These are phyloP conservation scores for Hyperoplus lanceolatus DNA, from an alignment of 2,797 vertebrate genomes.

Conservation along the genomic window DNA sequence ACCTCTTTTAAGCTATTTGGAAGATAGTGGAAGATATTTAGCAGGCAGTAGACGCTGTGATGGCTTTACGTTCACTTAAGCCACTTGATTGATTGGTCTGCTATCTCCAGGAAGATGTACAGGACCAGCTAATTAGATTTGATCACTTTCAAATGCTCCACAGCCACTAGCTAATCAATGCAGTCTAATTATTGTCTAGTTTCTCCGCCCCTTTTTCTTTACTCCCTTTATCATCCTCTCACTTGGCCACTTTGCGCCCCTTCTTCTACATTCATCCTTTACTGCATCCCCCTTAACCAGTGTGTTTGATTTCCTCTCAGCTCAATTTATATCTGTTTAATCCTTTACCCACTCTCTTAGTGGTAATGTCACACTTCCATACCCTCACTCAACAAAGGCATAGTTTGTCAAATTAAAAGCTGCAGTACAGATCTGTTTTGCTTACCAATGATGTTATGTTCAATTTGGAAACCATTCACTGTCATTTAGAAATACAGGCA, in stretches of 20 bases:
- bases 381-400: slow-evolving; percentile 24
- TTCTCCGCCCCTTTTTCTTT: slow-evolving; percentile 55
- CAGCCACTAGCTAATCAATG: slow-evolving; percentile 79
- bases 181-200: slow-evolving; percentile 71
- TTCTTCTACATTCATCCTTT: slow-evolving; percentile 9
- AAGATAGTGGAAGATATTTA: slow-evolving; percentile 68
- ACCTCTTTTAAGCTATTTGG: slow-evolving; percentile 63
- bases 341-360: slow-evolving; percentile 31
- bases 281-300: neutral
- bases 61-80: slow-evolving; percentile 81
- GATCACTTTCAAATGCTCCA: slow-evolving; percentile 81
- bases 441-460: slow-evolving; percentile 24
- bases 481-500: neutral
- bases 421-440: slow-evolving; percentile 21
- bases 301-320: slow-evolving; percentile 13
- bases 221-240: slow-evolving; percentile 42
- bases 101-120: slow-evolving; percentile 81
- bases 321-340: slow-evolving; percentile 38
- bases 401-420: slow-evolving; percentile 44
- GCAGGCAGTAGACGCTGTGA: slow-evolving; percentile 66
- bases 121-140: slow-evolving; percentile 82
- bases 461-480: slow-evolving; percentile 28
- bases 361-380: slow-evolving; percentile 18
- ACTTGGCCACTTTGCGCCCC: slow-evolving; percentile 13
- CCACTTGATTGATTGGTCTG: slow-evolving; percentile 76